Evolutionary conservation across 1,140 invertebrate genomes (phyloP), one percentile per base, ranked within the genome.

Genomic region (Ips typographus): DNA sequence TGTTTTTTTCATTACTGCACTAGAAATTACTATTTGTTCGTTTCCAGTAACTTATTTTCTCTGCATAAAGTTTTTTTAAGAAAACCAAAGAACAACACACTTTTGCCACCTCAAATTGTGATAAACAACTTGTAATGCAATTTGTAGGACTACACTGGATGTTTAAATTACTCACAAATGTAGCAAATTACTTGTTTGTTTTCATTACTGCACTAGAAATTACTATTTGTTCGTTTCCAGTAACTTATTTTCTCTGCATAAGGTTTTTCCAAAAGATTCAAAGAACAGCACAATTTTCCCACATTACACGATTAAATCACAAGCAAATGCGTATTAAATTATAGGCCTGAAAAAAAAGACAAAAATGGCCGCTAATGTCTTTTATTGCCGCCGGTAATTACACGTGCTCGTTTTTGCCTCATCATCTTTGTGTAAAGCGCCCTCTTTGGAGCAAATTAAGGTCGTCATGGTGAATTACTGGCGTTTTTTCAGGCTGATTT

Each of bases 301-400:
- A n/a, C 44, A 47, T 47, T 47, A 47, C 44, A 1, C n/a, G 44
- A n/a, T 5, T n/a, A 4, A 47, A 47, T 47, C 44, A 47, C 44
- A n/a, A n/a, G 4, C 44, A 4, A n/a, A 47, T 47, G 4, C 44
- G 44, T 4, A 5, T 47, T 47, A 47, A 47, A 47, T 47, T 47
- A 47, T 47, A 47, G 44, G 4, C 44, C 44, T n/a, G 4, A 47
- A 4, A 47, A n/a, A 47, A 47, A 47, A 47, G n/a, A 4, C n/a
- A 47, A 5, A 47, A 47, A 47, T 47, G 4, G 44, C 44, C 44
- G 44, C 44, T 47, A 47, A 47, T 47, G 44, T 47, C 44, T 47
- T 47, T 47, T 47, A 47, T 47, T 47, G 44, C 44, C 44, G 44
- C 44, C n/a, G 4, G 44, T 47, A 47, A 47, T 47, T 47, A 47